These are phyloP conservation scores for Temnothorax rugatulus DNA, from an alignment of 2,888 invertebrate genomes.

Conservation along the genomic window DNA sequence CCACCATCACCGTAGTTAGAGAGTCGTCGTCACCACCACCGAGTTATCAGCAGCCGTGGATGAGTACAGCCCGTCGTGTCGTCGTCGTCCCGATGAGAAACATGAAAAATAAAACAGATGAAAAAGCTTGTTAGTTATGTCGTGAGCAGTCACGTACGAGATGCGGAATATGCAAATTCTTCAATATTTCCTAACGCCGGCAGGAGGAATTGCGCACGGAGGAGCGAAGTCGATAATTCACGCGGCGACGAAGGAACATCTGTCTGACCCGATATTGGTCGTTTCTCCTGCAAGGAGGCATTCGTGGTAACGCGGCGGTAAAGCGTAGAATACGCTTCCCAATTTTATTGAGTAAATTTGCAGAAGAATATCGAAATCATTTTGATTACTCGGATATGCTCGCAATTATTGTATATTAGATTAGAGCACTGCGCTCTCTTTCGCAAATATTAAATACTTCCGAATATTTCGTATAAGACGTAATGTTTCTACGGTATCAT, in stretches of 20 bases:
- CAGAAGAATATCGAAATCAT: constrained; percentile 10
- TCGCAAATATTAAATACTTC: constrained; percentile 3
- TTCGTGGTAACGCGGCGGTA: constrained; percentile 31
- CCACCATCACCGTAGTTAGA: constrained; percentile 7
- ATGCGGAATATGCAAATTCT: constrained; percentile 55
- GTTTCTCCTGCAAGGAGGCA: constrained; percentile 37
- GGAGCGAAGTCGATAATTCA: constrained; percentile 69
- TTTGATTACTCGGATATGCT: neutral
- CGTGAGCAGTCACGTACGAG: constrained; percentile 26
- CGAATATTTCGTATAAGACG: neutral
- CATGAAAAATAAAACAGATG: constrained; percentile 68
- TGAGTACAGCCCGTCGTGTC: neutral
- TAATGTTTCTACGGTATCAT: neutral
- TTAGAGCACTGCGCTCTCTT: neutral
- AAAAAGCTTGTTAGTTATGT: constrained; percentile 60
- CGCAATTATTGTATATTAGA: neutral
- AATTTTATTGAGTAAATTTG: constrained; percentile 51
- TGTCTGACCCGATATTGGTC: constrained; percentile 39
- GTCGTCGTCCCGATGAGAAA: constrained; percentile 39
- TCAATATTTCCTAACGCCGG: constrained; percentile 56
- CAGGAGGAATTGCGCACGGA: constrained; percentile 46
- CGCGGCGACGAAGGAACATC: constrained; percentile 60
- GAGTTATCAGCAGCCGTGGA: constrained; percentile 17
- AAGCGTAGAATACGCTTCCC: constrained; percentile 28
- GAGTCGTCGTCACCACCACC: constrained; percentile 41